Conservation (phyloP, 2,113 vertebrate species). For the Pelecanus crispus region DNA sequence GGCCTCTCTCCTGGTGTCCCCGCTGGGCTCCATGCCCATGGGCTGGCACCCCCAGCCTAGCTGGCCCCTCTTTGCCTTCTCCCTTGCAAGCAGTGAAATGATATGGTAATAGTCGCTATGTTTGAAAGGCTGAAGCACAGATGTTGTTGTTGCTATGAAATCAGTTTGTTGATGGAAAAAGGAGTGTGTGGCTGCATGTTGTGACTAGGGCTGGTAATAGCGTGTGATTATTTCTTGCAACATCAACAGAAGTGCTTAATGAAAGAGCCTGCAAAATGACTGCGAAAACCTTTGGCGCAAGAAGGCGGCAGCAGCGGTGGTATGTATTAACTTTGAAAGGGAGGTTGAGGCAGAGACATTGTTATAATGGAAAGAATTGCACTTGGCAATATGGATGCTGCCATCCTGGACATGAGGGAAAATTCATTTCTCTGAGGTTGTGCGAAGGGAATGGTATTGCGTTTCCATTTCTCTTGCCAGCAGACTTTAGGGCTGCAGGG, state of each 20-base stretch:
- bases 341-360: background rate
- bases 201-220: constrained; percentile 1
- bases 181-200: background rate
- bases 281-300: background rate
- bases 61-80: background rate
- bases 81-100: background rate
- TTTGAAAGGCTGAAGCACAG: background rate
- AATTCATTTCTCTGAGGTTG: background rate
- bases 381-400: background rate
- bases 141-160: background rate
- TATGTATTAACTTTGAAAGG: accelerated
- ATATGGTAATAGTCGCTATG: background rate
- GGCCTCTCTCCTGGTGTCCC: background rate
- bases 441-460: no score
- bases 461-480: background rate
- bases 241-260: background rate
- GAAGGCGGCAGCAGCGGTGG: background rate
- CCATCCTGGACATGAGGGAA: background rate
- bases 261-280: background rate
- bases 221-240: background rate
- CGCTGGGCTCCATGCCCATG: background rate
- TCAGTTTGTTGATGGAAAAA: background rate
- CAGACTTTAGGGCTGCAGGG: background rate
- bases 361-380: no score
- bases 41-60: background rate